Evolutionary conservation across 2,113 vertebrate genomes (phyloP).

Genomic region (Nycticebus coucang): DNA sequence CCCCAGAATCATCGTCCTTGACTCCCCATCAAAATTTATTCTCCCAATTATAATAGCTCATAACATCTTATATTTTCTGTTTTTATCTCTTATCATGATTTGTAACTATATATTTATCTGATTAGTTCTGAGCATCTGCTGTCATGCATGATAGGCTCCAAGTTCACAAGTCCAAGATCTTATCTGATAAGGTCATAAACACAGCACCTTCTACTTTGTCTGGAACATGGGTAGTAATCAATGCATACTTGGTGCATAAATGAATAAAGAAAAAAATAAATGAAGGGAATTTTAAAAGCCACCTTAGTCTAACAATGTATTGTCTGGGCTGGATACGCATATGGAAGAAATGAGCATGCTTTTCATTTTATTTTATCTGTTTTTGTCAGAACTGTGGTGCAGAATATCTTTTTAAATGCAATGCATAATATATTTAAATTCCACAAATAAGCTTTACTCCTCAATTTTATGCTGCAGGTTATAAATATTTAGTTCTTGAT

Average conservation of each 20-base stretch:
- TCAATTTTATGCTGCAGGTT: conserved; percentile 39
- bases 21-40: neutral
- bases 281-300: neutral
- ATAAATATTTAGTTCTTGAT: conserved; percentile 74
- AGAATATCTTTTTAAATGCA: conserved; percentile 60
- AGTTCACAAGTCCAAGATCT: neutral
- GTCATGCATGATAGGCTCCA: neutral
- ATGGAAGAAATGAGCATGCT: neutral
- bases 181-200: neutral
- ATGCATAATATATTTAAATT: conserved; percentile 74
- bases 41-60: neutral
- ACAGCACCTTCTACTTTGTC: neutral
- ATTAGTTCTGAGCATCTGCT: neutral
- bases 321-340: neutral
- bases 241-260: neutral
- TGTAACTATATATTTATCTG: neutral
- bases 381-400: conserved; percentile 46
- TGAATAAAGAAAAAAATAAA: conserved; percentile 2
- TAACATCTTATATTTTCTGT: neutral
- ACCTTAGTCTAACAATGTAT: neutral
- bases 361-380: conserved; percentile 61
- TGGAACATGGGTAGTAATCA: neutral
- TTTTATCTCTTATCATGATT: neutral
- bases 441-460: conserved; percentile 70
- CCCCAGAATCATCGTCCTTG: neutral